phyloP scores from a whole-genome alignment of 1,140 invertebrate genomes.

The Ridgeia piscesae region DNA sequence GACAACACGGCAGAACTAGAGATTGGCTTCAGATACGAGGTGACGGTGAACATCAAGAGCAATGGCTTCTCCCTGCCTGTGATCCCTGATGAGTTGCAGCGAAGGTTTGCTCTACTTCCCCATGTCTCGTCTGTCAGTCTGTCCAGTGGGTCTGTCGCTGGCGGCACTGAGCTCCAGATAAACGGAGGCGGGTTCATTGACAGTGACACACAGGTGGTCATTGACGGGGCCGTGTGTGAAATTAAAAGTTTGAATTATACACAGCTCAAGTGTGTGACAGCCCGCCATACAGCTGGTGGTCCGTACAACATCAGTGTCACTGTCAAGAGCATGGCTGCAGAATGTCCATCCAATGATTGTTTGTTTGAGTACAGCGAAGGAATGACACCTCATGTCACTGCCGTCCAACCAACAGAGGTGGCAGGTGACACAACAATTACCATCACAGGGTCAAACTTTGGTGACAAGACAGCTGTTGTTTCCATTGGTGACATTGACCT shows the following conservation, averaged over 20 bases:
- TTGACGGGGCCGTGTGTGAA: background rate
- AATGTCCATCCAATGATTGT: background rate
- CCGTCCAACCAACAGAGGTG: background rate
- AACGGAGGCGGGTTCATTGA: background rate
- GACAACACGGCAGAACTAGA: background rate
- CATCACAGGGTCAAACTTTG: constrained; percentile 19
- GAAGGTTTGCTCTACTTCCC: background rate
- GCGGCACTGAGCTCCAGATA: constrained; percentile 10
- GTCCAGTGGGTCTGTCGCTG: constrained; percentile 6
- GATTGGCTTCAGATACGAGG: constrained; percentile 6
- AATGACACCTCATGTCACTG: background rate
- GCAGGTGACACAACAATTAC: background rate
- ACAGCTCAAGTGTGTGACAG: background rate
- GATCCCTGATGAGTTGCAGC: constrained; percentile 2
- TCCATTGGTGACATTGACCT: background rate
- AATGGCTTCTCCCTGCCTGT: background rate
- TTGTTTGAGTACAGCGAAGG: background rate
- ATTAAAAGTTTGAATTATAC: constrained; percentile 2
- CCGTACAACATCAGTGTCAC: background rate
- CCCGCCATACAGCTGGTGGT: background rate
- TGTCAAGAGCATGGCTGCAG: background rate
- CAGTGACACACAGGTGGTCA: background rate
- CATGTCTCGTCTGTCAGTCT: background rate
- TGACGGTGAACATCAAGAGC: background rate
- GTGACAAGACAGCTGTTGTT: background rate